phyloP scores from a whole-genome alignment of 2,113 vertebrate genomes.

The Anarhynchus alexandrinus region DNA sequence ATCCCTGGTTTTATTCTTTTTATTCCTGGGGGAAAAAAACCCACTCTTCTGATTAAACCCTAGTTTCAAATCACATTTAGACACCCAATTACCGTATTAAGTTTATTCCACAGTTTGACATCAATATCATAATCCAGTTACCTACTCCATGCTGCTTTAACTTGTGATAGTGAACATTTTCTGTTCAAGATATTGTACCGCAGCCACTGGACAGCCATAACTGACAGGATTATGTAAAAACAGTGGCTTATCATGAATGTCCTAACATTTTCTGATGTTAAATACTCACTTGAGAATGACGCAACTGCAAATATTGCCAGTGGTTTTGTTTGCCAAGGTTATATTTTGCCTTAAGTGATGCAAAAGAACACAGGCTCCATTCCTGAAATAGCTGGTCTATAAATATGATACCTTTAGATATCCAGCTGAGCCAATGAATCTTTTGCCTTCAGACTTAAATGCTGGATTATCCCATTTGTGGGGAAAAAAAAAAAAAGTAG shows the following conservation, averaged over 20 bases:
- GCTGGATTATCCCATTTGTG: conserved; percentile 1
- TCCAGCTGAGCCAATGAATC: conserved; percentile 36
- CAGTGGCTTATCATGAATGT: conserved; percentile 56
- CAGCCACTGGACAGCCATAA: conserved; percentile 66
- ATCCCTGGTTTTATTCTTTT: neutral
- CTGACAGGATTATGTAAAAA: conserved; percentile 70
- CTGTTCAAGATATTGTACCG: neutral
- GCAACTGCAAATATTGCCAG: conserved; percentile 67
- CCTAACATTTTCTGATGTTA: conserved; percentile 35
- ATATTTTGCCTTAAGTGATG: conserved; percentile 70
- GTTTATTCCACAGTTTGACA: conserved; percentile 67
- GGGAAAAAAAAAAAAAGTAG: neutral
- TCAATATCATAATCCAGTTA: conserved; percentile 69
- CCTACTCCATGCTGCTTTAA: conserved; percentile 61
- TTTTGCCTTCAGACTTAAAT: conserved; percentile 27
- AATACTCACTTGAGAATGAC: conserved; percentile 65
- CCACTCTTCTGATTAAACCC: neutral
- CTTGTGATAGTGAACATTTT: conserved; percentile 64
- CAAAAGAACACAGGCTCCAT: conserved; percentile 56
- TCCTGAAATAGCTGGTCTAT: conserved; percentile 66
- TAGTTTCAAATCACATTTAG: conserved; percentile 52
- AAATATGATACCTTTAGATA: conserved; percentile 60
- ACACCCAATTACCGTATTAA: conserved; percentile 55
- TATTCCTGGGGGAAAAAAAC: neutral
- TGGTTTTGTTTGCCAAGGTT: conserved; percentile 73